Conservation (phyloP, 2,888 invertebrate genomes). For the Molorchus minor region DNA sequence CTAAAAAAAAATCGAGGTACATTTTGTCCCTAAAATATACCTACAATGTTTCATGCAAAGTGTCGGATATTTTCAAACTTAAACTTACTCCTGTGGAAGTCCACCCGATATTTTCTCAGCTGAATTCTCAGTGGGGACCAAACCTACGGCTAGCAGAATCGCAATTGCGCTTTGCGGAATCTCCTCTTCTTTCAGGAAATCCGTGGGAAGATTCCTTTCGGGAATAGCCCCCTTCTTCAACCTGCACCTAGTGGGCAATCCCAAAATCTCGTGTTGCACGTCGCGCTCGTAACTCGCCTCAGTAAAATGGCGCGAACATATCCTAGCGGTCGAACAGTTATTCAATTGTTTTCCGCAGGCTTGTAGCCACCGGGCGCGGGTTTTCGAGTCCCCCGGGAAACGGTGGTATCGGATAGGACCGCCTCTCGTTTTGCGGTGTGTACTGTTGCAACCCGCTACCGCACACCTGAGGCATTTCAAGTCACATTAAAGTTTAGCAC, state of each 20-base stretch:
- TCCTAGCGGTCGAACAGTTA: constrained; percentile 67
- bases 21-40: neutral
- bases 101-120: constrained; percentile 53
- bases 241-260: constrained; percentile 65
- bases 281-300: constrained; percentile 66
- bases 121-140: constrained; percentile 61
- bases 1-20: neutral
- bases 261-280: constrained; percentile 66
- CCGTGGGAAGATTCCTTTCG: constrained; percentile 51
- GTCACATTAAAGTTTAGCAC: neutral
- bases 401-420: constrained; percentile 68
- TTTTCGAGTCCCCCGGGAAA: constrained; percentile 66
- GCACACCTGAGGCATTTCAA: constrained; percentile 69
- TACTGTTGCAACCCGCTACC: constrained; percentile 67
- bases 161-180: constrained; percentile 60
- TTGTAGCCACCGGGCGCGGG: constrained; percentile 65
- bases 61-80: neutral
- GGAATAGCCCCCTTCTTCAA: constrained; percentile 66
- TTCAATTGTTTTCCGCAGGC: constrained; percentile 66
- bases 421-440: constrained; percentile 67
- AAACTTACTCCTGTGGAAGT: constrained; percentile 61
- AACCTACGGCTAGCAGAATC: constrained; percentile 66
- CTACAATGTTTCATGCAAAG: no score
- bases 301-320: constrained; percentile 67
- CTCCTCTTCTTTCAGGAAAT: constrained; percentile 52